Base-by-base conservation (phyloP, 2,888 invertebrate species). In the Drosophila vallismaia region DNA sequence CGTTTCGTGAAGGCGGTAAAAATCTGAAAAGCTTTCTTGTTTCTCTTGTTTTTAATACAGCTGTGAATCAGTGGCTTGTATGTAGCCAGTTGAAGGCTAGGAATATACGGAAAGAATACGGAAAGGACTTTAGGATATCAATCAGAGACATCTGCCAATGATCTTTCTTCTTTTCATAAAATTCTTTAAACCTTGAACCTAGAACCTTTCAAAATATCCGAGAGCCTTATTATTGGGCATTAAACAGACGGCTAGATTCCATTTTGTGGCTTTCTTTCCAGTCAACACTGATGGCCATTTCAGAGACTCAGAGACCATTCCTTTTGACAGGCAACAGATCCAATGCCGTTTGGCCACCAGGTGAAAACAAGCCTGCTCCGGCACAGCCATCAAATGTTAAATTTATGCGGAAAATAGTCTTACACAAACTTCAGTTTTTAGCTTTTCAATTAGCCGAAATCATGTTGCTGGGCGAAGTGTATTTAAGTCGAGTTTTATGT, bases 341-440 rank as follows among this genome's bases (percentile, higher is more conserved):
- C 10, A 26, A 26, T 40, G 31, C 42, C 36, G 28, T 33, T n/a
- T 53, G 49, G 33, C 36, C 24, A 12, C 46, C 51, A 52, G 46
- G 59, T 69, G 59, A 44, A 49, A 57, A 48, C 40, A 44, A 26
- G 33, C 38, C 58, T 46, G 54, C 73, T 73, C 51, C 63, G 68
- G 62, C 50, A 53, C 24, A 52, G 57, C 55, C 74, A 88, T 82
- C 62, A 82, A 88, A 60, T 79, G 71, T 58, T 58, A 67, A 74
- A 86, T 88, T 82, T 82, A 82, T 87, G 88, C 56, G 28, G n/a
- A 58, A 78, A 87, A 81, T 81, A 85, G 82, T 85, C 19, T 79
- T 87, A 82, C 88, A 82, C 76, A 82, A 82, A 86, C 73, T 76
- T 85, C 40, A 68, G 68, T 75, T 83, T 72, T 81, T 77, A 78